Evolutionary conservation across 1,140 invertebrate genomes (phyloP), one percentile per base, ranked within the genome.

Genomic region (Diploscapter pachys): DNA sequence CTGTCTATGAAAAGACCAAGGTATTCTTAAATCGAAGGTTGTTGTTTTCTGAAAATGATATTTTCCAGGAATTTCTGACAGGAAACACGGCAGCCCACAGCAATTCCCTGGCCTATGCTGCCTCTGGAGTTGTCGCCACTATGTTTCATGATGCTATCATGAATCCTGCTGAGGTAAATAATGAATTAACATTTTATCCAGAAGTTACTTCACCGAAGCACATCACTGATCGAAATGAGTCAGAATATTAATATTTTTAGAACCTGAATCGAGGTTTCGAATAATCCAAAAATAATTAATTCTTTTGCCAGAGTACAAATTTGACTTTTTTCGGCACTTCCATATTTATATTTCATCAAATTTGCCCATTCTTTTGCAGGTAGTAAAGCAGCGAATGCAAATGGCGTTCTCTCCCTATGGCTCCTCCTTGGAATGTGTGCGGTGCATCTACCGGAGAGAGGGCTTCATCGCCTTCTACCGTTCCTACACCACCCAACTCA

Each of bases 311-410:
- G 31, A 31, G 31, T 31, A 31, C 31, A 31, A 31, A 31, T 31
- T 31, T 1, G 31, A 31, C 31, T 31, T 31, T 31, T 31, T 31
- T 31, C 31, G 31, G 31, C 31, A 31, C 31, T 31, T 31, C 31
- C 31, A 31, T 31, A 31, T 31, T 31, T 31, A 31, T 31, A 31
- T 31, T 31, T 31, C 31, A 31, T 31, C 31, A 31, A 31, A 31
- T 31, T 31, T 31, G 31, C 31, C 31, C 31, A 31, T 59, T 65
- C 9, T 50, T 52, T 53, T 69, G 52, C n/a, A 72, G 71, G 94
- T 97, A 82, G 92, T 99, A n/a, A 99, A 99, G 87, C 96, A 99
- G 87, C 90, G 96, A 78, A 90, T 99, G 89, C 96, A 99, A 90
- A 96, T 99, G 93, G 92, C 92, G 86, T 92, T 94, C 86, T 96